Percentiles rank a stretch among this genome's conserved stretches.
These are phyloP conservation scores for Sycobia sp. DNA, from an alignment of 1,140 invertebrate genomes.

Conservation along the genomic window DNA sequence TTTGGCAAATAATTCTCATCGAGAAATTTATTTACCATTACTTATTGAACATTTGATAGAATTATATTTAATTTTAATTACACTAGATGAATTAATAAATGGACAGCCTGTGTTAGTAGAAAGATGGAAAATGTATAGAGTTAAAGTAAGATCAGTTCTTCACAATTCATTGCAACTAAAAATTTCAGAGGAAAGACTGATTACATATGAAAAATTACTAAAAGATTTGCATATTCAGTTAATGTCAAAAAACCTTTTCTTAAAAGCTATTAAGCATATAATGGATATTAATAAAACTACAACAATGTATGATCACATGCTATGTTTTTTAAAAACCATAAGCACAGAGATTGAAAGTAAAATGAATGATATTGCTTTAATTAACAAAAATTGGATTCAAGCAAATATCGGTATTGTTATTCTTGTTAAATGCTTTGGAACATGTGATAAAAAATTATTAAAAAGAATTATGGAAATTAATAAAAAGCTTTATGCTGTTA, in stretches of 20 bases:
- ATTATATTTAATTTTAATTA: slow-evolving; percentile 72
- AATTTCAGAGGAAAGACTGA: slow-evolving; percentile 64
- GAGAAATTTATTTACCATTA: slow-evolving; percentile 53
- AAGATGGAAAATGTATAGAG: slow-evolving; percentile 74
- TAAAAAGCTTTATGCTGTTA: slow-evolving; percentile 79
- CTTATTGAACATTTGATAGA: slow-evolving; percentile 69
- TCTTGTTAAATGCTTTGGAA: slow-evolving; percentile 76
- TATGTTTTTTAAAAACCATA: slow-evolving; percentile 71
- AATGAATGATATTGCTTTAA: slow-evolving; percentile 63
- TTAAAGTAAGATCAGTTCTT: slow-evolving; percentile 71
- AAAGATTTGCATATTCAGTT: slow-evolving; percentile 67
- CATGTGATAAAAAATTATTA: slow-evolving; percentile 78
- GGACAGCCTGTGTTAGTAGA: slow-evolving; percentile 67
- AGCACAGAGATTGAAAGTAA: slow-evolving; percentile 70
- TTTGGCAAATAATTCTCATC: slow-evolving; percentile 40
- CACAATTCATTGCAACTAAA: slow-evolving; percentile 71
- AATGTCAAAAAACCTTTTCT: slow-evolving; percentile 52
- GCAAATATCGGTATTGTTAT: slow-evolving; percentile 75
- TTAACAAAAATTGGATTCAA: slow-evolving; percentile 72
- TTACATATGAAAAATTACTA: slow-evolving; percentile 71
- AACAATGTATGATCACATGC: slow-evolving; percentile 73
- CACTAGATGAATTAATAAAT: slow-evolving; percentile 73
- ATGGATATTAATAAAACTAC: slow-evolving; percentile 73
- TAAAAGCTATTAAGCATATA: slow-evolving; percentile 66
- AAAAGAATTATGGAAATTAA: slow-evolving; percentile 75